These are phyloP conservation scores for Drosophila ercepeae DNA, from an alignment of 1,140 invertebrate species.

Conservation along the genomic window DNA sequence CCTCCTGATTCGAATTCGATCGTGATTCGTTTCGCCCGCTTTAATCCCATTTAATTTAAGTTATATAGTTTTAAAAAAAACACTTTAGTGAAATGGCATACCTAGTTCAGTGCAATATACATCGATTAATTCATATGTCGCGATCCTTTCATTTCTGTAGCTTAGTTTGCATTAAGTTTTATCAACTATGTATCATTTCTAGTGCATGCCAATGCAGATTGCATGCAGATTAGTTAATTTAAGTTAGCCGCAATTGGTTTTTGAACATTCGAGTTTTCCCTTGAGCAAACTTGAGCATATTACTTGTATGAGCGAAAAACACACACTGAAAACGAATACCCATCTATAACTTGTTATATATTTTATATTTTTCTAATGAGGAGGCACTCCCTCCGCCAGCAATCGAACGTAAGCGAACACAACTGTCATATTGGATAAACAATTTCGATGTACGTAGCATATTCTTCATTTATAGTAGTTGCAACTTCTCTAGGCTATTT, in stretches of 20 bases:
- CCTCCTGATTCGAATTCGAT: conserved; percentile 33
- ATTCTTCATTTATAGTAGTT: conserved; percentile 75
- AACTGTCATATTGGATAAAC: conserved; percentile 78
- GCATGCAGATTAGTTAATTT: conserved; percentile 61
- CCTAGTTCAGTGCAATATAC: conserved; percentile 79
- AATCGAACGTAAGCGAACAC: conserved; percentile 77
- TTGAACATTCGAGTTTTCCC: conserved; percentile 45
- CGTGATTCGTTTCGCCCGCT: conserved; percentile 38
- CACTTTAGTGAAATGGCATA: conserved; percentile 71
- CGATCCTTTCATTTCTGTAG: conserved; percentile 39
- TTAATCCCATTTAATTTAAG: conserved; percentile 51
- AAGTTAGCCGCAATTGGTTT: conserved; percentile 75
- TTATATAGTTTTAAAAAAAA: conserved; percentile 43
- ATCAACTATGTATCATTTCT: conserved; percentile 29
- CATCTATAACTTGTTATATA: conserved; percentile 65
- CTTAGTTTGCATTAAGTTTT: conserved; percentile 42
- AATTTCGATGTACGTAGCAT: conserved; percentile 74
- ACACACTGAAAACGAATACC: conserved; percentile 39
- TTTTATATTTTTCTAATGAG: conserved; percentile 62
- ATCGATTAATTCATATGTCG: conserved; percentile 52
- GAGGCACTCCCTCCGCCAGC: conserved; percentile 32
- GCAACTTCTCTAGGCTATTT: conserved; percentile 77
- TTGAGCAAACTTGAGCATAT: conserved; percentile 64
- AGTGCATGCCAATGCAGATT: not conserved
- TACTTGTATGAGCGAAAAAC: conserved; percentile 53